phyloP scores from a whole-genome alignment of 1,140 invertebrate species.

The Drosophila rufa region DNA sequence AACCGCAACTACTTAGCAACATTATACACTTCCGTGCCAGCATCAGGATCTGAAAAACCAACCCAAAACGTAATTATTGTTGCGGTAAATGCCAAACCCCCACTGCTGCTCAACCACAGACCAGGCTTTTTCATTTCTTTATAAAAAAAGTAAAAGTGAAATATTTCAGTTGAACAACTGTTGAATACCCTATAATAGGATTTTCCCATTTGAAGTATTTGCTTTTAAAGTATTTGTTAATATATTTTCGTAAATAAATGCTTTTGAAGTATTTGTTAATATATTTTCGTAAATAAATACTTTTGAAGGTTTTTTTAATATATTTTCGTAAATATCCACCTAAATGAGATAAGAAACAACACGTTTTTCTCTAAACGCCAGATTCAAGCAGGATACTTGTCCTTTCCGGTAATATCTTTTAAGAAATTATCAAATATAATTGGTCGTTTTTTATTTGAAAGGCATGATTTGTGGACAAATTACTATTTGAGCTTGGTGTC shows the following conservation, averaged over 20 bases:
- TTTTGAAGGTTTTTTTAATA: no score
- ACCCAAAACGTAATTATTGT: conserved; percentile 81
- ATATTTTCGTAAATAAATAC: not conserved
- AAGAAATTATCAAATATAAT: no score
- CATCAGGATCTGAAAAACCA: conserved; percentile 58
- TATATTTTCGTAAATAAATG: not conserved
- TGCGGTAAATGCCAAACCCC: conserved; percentile 66
- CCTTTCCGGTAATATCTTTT: no score
- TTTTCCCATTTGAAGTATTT: not conserved
- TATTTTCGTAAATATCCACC: no score
- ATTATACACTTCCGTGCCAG: conserved; percentile 81
- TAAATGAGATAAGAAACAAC: no score
- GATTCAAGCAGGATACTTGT: no score
- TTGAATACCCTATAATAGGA: not conserved
- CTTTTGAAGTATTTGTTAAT: no score
- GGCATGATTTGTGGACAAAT: no score
- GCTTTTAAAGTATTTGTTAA: not conserved
- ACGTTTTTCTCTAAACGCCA: no score
- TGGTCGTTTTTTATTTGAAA: no score
- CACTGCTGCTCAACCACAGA: conserved; percentile 43
- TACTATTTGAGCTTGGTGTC: no score
- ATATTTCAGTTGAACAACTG: not conserved
- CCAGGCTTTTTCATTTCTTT: conserved; percentile 75
- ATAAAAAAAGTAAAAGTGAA: conserved; percentile 39
- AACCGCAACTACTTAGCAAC: conserved; percentile 82